Evolutionary conservation across 2,888 invertebrate genomes (phyloP).

Genomic region (Agrypnus murinus): DNA sequence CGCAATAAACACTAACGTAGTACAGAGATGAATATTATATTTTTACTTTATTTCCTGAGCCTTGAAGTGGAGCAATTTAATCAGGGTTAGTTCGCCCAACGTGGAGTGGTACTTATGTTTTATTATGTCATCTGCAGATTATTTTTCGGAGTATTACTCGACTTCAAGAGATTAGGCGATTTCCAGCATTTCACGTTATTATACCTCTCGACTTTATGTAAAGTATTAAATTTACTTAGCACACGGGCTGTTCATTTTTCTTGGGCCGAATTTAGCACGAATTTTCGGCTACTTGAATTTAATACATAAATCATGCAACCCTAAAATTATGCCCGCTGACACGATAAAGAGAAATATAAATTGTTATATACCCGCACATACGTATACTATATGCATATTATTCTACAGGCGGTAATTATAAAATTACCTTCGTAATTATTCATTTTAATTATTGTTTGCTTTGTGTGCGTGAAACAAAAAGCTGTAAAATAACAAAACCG

Average conservation of each 20-base stretch:
- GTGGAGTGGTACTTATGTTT: conserved; percentile 54
- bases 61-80: conserved; percentile 57
- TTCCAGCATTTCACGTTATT: conserved; percentile 43
- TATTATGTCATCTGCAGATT: conserved; percentile 54
- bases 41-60: conserved; percentile 52
- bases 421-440: conserved; percentile 35
- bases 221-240: conserved; percentile 43
- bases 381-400: conserved; percentile 19
- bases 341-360: conserved; percentile 39
- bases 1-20: conserved; percentile 47
- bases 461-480: conserved; percentile 18
- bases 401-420: conserved; percentile 22
- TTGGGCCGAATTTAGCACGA: conserved; percentile 35
- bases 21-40: conserved; percentile 58
- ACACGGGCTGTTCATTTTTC: conserved; percentile 38
- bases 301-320: conserved; percentile 28
- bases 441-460: conserved; percentile 34
- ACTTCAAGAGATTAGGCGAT: conserved; percentile 49
- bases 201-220: conserved; percentile 45
- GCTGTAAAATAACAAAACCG: not conserved
- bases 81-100: conserved; percentile 54
- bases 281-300: conserved; percentile 31
- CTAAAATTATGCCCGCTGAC: conserved; percentile 33
- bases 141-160: conserved; percentile 51
- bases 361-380: conserved; percentile 15